Base-by-base conservation (phyloP, 2,113 vertebrate species). In the Columba janthina region DNA sequence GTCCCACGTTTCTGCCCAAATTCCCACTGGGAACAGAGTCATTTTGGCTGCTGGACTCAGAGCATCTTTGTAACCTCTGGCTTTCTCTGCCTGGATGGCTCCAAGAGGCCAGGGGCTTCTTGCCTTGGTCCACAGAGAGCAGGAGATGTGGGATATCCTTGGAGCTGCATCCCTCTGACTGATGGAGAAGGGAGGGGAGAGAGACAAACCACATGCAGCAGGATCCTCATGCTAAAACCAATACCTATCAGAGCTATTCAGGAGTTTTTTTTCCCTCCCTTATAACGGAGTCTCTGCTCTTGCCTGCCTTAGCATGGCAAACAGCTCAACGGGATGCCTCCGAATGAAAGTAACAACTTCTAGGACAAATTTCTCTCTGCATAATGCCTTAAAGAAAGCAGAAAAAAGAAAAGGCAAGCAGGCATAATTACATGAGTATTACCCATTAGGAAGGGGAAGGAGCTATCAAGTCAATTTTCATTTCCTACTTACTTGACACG, bases 361-460 rank as follows among this genome's bases (percentile, higher is more conserved):
- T 34, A 91, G 92, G 93, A 83, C 77, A 62, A 66, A 89, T 93
- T 91, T 70, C 62, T 75, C 34, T 48, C 80, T 25, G 46, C 51
- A 31, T 93, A 93, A 80, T 40, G 6, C 75, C 84, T 93, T 46
- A 74, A 46, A 93, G 81, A 84, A 91, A 86, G 65, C 89, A 57
- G 84, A 82, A 85, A 79, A 89, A 94, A 94, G 88, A 96, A 95
- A 88, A 69, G 40, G 77, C 89, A 95, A 92, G 80, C 14, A 0
- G 90, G 93, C 61, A 81, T 95, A 97, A 96, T 96, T 96, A 97
- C 57, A 86, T 87, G 90, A 94, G 82, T 67, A 74, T 94, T 79
- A 76, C 73, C 88, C 88, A 89, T 95, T 92, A 95, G 67, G 90
- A 91, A 81, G 76, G 72, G 91, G 88, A 96, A 95, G 93, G 70